These are phyloP conservation scores for Oncorhynchus keta DNA, from an alignment of 2,113 vertebrate species.

Conservation along the genomic window DNA sequence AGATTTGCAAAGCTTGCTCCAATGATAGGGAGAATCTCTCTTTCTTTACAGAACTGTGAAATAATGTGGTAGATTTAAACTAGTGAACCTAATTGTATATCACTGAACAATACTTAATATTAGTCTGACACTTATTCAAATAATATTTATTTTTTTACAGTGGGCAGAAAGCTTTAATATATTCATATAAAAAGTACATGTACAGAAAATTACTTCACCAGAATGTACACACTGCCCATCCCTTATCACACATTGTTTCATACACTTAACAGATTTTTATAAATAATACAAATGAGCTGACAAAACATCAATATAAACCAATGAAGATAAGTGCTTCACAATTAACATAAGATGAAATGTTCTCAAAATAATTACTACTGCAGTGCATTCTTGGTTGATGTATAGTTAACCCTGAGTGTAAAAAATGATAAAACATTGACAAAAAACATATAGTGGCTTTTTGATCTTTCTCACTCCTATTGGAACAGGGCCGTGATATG, in stretches of 20 bases:
- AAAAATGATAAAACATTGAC: background rate
- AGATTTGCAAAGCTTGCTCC: too few species aligned
- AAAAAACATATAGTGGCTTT: background rate
- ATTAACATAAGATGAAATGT: background rate
- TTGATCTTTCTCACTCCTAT: background rate
- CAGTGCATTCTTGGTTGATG: background rate
- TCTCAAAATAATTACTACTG: background rate
- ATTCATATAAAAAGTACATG: background rate
- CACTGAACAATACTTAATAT: background rate
- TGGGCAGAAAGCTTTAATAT: constrained; percentile 2
- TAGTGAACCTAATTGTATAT: too few species aligned
- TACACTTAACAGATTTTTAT: constrained; percentile 2
- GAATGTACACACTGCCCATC: background rate
- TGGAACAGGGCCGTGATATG: background rate
- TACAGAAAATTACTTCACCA: background rate
- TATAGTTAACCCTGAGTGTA: background rate
- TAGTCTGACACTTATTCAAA: background rate
- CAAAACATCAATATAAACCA: background rate
- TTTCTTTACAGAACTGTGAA: too few species aligned
- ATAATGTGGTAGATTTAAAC: too few species aligned
- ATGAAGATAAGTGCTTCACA: background rate
- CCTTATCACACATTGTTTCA: background rate
- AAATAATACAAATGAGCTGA: background rate
- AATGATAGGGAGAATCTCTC: too few species aligned
- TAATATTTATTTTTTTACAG: background rate